These are phyloP conservation scores for Stomatorhinus walkeri DNA, from an alignment of 2,797 vertebrate species.

Conservation along the genomic window DNA sequence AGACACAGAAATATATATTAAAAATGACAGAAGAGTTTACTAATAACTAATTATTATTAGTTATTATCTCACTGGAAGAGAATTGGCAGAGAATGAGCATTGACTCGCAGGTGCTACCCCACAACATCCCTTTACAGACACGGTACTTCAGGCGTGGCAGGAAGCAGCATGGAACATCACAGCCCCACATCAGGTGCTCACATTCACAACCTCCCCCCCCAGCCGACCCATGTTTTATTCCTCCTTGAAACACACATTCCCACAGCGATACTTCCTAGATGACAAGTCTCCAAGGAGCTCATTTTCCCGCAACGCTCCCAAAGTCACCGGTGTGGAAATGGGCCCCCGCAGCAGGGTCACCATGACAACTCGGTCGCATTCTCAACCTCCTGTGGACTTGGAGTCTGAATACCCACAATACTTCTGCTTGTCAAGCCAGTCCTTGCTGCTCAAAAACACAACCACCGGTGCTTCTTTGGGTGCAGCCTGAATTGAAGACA, in stretches of 20 bases:
- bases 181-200: background rate
- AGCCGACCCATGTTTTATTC: background rate
- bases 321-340: background rate
- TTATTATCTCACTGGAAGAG: background rate
- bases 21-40: background rate
- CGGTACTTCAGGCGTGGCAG: background rate
- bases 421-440: background rate
- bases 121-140: background rate
- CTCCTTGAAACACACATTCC: background rate
- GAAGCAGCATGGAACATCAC: background rate
- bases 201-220: background rate
- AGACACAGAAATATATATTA: background rate
- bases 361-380: background rate
- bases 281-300: background rate
- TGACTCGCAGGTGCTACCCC: background rate
- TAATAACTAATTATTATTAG: background rate
- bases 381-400: background rate
- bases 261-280: background rate
- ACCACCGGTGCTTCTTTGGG: background rate
- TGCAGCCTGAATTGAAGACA: background rate
- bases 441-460: background rate
- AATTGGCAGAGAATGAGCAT: background rate
- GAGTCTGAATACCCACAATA: background rate
- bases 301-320: background rate
- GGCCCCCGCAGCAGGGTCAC: background rate